These are phyloP conservation scores for Parasteatoda lunata DNA, from an alignment of 2,888 invertebrate species.

Conservation along the genomic window DNA sequence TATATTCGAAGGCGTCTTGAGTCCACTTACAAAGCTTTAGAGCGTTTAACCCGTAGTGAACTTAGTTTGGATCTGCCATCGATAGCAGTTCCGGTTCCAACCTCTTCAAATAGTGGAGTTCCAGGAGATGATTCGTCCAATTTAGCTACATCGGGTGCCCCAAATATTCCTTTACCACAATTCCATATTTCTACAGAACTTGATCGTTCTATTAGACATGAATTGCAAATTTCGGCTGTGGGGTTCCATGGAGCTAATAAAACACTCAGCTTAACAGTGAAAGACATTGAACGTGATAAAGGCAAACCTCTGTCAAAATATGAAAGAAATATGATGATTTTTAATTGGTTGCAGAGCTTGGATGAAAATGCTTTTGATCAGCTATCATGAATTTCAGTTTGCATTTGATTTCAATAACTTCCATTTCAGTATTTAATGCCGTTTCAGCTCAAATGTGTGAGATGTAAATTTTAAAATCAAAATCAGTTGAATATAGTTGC, in stretches of 20 bases:
- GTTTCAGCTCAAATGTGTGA: not conserved
- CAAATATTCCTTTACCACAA: constrained; percentile 66
- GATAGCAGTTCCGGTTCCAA: constrained; percentile 64
- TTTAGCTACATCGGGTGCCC: not conserved
- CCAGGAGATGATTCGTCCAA: constrained; percentile 37
- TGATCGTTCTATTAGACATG: constrained; percentile 58
- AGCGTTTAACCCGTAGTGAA: constrained; percentile 88
- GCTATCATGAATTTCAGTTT: constrained; percentile 26
- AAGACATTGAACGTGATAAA: constrained; percentile 86
- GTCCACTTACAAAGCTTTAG: constrained; percentile 86
- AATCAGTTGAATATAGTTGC: too few relatives aligned
- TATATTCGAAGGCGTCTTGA: constrained; percentile 85
- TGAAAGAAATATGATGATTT: constrained; percentile 95
- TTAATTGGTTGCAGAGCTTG: constrained; percentile 92
- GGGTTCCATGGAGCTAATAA: constrained; percentile 70
- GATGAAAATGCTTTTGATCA: constrained; percentile 78
- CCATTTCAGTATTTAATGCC: not conserved
- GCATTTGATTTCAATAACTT: not conserved
- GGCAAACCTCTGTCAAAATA: constrained; percentile 90
- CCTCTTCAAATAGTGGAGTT: constrained; percentile 30
- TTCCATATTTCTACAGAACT: constrained; percentile 65
- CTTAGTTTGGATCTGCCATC: constrained; percentile 78
- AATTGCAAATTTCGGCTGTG: constrained; percentile 67
- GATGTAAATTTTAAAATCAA: too few relatives aligned
- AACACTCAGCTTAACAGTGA: constrained; percentile 79